Percentiles rank a stretch among this genome's conserved stretches.
Conservation (phyloP, 2,797 vertebrate genomes). For the Oreochromis grahami region DNA sequence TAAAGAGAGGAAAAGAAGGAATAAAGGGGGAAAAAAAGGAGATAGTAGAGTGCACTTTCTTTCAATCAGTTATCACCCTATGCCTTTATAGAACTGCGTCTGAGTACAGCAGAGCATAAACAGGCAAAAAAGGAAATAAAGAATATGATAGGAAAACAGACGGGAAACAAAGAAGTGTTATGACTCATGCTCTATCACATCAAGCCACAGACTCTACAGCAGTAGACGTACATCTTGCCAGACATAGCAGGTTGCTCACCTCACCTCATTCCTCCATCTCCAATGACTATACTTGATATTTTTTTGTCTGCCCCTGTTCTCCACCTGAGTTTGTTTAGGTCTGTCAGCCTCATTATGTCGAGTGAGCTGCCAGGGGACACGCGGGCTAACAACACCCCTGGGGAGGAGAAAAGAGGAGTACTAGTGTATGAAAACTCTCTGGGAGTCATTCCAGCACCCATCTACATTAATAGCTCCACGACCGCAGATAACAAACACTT, state of each 20-base stretch:
- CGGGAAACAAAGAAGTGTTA: not conserved
- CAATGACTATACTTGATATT: not conserved
- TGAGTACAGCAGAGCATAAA: not conserved
- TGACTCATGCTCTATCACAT: not conserved
- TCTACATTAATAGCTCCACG: conserved; percentile 60
- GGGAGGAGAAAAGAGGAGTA: conserved; percentile 35
- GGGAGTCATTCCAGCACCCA: conserved; percentile 59
- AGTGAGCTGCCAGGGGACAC: conserved; percentile 58
- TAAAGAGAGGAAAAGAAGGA: not conserved
- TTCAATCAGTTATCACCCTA: conserved; percentile 35
- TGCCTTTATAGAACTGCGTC: conserved; percentile 22
- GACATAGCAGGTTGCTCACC: not conserved
- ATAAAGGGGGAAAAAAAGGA: not conserved
- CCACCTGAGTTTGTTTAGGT: conserved; percentile 66
- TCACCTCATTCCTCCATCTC: conserved; percentile 7
- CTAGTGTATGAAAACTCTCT: conserved; percentile 56
- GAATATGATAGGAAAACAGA: not conserved
- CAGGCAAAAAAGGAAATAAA: not conserved
- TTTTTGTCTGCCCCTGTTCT: conserved; percentile 15
- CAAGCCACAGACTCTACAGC: not conserved
- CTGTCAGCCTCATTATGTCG: conserved; percentile 67
- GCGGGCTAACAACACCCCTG: conserved; percentile 56
- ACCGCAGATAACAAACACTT: conserved; percentile 47
- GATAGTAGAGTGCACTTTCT: conserved; percentile 24
- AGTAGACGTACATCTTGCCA: not conserved